phyloP scores from a whole-genome alignment of 2,797 vertebrate species.

The Micropoecilia bifurca region DNA sequence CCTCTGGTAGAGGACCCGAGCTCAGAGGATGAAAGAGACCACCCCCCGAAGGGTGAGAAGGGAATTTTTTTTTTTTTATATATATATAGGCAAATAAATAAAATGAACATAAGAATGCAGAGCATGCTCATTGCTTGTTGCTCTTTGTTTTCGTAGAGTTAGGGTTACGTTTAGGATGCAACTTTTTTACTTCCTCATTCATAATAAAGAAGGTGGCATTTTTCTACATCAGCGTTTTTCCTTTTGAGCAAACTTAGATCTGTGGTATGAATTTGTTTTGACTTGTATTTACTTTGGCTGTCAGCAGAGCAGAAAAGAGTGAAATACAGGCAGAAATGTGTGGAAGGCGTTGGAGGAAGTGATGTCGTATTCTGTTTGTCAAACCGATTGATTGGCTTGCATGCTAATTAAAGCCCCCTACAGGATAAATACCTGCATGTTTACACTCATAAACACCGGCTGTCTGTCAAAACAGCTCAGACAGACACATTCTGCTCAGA shows the following conservation, averaged over 20 bases:
- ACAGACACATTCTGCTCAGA: conserved; percentile 25
- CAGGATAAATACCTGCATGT: conserved; percentile 5
- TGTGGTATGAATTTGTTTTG: conserved; percentile 10
- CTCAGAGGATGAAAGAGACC: no score
- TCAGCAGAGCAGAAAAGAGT: conserved; percentile 1
- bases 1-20: no score
- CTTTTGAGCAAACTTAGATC: background rate
- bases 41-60: no score
- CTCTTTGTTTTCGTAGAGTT: no score
- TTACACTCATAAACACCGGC: conserved; percentile 5
- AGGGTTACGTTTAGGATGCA: conserved; percentile 12
- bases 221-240: conserved; percentile 51
- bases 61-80: no score
- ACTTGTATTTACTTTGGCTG: background rate
- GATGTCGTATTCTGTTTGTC: conserved; percentile 13
- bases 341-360: background rate
- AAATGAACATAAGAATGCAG: no score
- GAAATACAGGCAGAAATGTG: background rate
- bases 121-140: no score
- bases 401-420: conserved; percentile 24
- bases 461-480: conserved; percentile 14
- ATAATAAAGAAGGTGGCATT: conserved; percentile 55
- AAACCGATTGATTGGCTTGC: conserved; percentile 5
- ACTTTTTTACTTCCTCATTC: conserved; percentile 63
- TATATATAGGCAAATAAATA: no score